Percentiles rank a stretch among this genome's conserved stretches.
These are phyloP conservation scores for Dromococcyx pavoninus DNA, from an alignment of 2,797 vertebrate genomes.

Conservation along the genomic window DNA sequence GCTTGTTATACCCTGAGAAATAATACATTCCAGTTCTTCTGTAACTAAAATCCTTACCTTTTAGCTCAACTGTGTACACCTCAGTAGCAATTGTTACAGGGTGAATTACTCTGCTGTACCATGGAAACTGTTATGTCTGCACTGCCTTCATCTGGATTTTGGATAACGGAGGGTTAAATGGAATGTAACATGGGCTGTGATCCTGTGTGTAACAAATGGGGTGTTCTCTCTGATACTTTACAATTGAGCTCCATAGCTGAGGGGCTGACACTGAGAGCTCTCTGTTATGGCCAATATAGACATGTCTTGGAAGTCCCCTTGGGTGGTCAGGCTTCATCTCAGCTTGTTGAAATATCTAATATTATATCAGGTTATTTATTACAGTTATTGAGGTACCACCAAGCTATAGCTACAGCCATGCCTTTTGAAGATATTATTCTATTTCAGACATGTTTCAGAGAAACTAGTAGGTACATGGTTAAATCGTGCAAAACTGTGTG, in stretches of 20 bases:
- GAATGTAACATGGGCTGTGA: neutral
- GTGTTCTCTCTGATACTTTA: neutral
- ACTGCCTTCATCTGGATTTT: neutral
- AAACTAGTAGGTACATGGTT: neutral
- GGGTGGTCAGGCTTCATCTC: neutral
- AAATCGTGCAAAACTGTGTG: neutral
- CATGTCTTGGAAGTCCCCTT: neutral
- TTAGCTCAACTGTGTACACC: neutral
- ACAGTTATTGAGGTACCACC: neutral
- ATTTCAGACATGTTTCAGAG: neutral
- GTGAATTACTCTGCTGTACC: neutral
- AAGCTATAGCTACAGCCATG: neutral
- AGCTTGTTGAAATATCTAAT: neutral
- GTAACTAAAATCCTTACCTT: neutral
- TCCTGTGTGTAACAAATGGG: neutral
- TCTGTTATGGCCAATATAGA: neutral
- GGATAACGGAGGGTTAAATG: neutral
- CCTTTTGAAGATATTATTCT: neutral
- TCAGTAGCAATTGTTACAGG: neutral
- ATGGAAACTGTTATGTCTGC: neutral
- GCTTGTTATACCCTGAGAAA: neutral
- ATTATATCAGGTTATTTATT: neutral
- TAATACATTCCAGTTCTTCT: neutral
- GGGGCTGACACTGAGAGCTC: neutral
- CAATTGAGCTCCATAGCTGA: neutral